Percentiles rank a stretch among this genome's conserved stretches.
These are phyloP conservation scores for Patiria pectinifera DNA, from an alignment of 53 echinoderm and acorn worm genomes.

Conservation along the genomic window DNA sequence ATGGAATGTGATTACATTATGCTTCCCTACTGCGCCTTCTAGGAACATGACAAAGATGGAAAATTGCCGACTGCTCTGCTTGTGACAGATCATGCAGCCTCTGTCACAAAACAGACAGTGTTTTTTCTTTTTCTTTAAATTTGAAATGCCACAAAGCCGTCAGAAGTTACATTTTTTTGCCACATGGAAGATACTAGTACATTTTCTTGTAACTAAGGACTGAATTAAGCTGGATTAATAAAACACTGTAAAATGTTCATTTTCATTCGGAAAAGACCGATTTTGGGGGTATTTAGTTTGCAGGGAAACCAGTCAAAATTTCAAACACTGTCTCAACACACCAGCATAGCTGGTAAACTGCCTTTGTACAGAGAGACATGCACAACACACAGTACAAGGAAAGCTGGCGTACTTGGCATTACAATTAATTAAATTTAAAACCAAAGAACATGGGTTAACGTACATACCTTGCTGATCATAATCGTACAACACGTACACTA, in stretches of 20 bases:
- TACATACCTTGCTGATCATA: background rate
- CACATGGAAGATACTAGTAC: no score
- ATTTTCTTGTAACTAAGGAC: no score
- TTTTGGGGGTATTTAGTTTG: background rate
- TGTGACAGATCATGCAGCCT: background rate
- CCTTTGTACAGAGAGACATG: background rate
- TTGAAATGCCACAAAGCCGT: no score
- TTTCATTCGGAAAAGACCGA: background rate
- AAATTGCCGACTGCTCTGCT: background rate
- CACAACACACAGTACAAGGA: slow-evolving; percentile 23
- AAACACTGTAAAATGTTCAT: background rate
- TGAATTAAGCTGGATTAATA: background rate
- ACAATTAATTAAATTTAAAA: slow-evolving; percentile 6
- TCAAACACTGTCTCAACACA: background rate
- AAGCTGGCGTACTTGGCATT: background rate
- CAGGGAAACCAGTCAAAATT: background rate
- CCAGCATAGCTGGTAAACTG: background rate
- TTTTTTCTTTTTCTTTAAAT: no score
- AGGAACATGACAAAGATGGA: background rate
- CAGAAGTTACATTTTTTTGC: no score
- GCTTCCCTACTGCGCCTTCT: background rate
- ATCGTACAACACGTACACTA: background rate
- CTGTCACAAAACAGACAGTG: background rate
- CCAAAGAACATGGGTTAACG: slow-evolving; percentile 5
- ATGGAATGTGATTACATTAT: background rate